Conservation (phyloP, 2,113 vertebrate species). For the Periophthalmus modestus region DNA sequence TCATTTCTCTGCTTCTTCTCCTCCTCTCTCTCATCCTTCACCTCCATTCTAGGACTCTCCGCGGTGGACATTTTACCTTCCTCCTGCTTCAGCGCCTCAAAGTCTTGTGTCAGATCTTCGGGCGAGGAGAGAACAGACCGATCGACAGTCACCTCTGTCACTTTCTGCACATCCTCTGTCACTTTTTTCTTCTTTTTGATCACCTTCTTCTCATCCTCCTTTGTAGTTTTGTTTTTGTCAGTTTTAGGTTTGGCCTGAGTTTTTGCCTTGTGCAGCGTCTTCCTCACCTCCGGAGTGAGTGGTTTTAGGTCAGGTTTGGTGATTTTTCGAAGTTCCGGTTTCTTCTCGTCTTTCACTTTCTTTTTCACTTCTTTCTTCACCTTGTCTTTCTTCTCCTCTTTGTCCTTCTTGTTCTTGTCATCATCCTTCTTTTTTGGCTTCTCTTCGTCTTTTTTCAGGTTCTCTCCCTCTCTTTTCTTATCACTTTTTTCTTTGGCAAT, state of each 20-base stretch:
- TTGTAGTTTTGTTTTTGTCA: conserved; percentile 82
- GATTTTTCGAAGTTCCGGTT: conserved; percentile 88
- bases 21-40: conserved; percentile 46
- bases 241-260: conserved; percentile 84
- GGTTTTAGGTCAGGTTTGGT: conserved; percentile 93
- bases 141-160: conserved; percentile 74
- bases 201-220: conserved; percentile 66
- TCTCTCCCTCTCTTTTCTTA: conserved; percentile 94
- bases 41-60: neutral
- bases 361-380: conserved; percentile 87
- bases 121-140: conserved; percentile 88
- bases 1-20: conserved; percentile 60
- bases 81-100: conserved; percentile 88
- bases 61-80: conserved; percentile 69
- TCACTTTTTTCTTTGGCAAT: conserved; percentile 93
- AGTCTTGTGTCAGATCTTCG: conserved; percentile 95
- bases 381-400: conserved; percentile 79
- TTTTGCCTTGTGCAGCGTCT: conserved; percentile 95
- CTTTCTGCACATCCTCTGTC: conserved; percentile 60
- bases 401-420: conserved; percentile 95
- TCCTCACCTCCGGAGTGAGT: conserved; percentile 94
- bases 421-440: conserved; percentile 96
- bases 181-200: conserved; percentile 63
- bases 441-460: conserved; percentile 94
- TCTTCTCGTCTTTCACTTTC: conserved; percentile 91